Conservation (phyloP, 2,113 vertebrate species). For the Corythornis madagascariensis region DNA sequence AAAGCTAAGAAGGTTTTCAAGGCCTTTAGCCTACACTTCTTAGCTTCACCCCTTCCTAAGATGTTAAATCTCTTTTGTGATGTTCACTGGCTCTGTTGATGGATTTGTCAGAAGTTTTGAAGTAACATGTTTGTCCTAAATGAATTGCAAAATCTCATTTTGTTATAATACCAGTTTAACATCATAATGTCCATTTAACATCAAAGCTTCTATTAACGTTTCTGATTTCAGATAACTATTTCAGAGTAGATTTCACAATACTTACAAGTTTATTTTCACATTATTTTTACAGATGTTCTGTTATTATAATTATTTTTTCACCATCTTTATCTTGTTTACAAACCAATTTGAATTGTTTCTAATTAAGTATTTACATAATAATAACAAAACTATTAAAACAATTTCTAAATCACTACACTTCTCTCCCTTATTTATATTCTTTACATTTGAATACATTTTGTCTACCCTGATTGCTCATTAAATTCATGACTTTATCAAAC, state of each 20-base stretch:
- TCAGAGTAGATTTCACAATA: neutral
- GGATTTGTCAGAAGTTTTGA: neutral
- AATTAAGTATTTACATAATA: slow-evolving; percentile 34
- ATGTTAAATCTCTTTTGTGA: rapidly evolving
- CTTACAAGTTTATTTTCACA: neutral
- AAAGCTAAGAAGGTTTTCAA: neutral
- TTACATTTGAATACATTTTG: neutral
- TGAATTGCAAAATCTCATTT: rapidly evolving
- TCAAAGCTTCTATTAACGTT: neutral
- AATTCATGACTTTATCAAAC: slow-evolving; percentile 5
- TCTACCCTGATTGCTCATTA: slow-evolving; percentile 27
- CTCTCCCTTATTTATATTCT: neutral
- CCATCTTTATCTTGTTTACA: neutral
- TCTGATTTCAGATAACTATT: neutral
- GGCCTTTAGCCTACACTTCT: neutral
- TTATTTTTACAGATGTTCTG: neutral
- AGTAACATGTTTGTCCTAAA: neutral
- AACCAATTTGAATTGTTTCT: neutral
- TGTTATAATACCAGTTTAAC: neutral
- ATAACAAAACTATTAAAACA: slow-evolving; percentile 21
- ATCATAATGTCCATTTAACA: neutral
- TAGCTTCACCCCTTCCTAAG: neutral
- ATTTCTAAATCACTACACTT: neutral
- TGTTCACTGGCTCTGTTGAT: neutral
- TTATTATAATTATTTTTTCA: slow-evolving; percentile 4